Base-by-base conservation (phyloP, 2,113 vertebrate genomes). In the Salvelinus fontinalis region DNA sequence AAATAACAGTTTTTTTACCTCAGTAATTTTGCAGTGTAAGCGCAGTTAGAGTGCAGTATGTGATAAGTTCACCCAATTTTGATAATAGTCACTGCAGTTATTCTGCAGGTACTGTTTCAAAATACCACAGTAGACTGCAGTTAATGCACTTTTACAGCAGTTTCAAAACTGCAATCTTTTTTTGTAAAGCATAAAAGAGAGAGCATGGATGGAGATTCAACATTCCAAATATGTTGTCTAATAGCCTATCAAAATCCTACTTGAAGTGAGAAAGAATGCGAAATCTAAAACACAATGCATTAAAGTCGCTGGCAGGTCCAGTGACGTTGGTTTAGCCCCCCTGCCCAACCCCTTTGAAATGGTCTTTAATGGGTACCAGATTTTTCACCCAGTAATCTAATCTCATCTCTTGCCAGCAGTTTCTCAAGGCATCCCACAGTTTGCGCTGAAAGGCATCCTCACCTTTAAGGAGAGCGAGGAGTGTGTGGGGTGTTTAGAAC, bases 341-440 rank as follows among this genome's bases (percentile, higher is more conserved):
- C 39, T 44, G 39, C 39, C 59, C 73, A 27, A 85, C 75, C 72
- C 73, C 82, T 88, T 84, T 86, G 83, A 90, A 90, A 84, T 81
- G 1, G 78, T 82, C 76, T 72, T 14, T 91, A 91, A 93, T 93
- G 84, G 80, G 81, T 73, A 82, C 83, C 92, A 93, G 89, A 86
- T 88, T 92, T 83, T 90, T 83, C 75, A 85, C 85, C 86, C 70
- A 65, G 85, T 87, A 88, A 90, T 87, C 79, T 83, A 87, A 90
- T 90, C 89, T 89, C 75, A 85, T 87, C 86, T 89, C 86, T 85
- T 79, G 85, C 71, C 76, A 72, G 75, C 81, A 74, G 72, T 72
- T 4, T 80, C 20, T 59, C 81, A 69, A 39, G 76, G 86, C 11
- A 77, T 84, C 84, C 84, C 73, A 51, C 62, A 65, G 72, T 80